Base-by-base conservation (phyloP, 2,888 invertebrate genomes). In the Heliconius charithonia region DNA sequence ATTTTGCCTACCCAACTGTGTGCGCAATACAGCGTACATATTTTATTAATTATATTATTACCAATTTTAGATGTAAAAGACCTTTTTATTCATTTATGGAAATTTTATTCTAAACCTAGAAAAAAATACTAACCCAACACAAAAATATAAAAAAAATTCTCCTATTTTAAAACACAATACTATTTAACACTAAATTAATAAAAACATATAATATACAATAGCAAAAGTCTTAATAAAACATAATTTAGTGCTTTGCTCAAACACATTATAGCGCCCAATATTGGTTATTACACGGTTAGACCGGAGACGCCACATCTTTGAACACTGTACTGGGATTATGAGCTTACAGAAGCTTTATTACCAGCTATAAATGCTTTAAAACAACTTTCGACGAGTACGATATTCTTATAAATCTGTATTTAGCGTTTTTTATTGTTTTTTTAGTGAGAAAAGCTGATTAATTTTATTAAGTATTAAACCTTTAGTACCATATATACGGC, bases 261-360 rank as follows among this genome's bases (percentile, higher is more conserved):
- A 74, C 73, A 74, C 63, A 37, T 70, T 37, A 70, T 25, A 65
- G 56, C 37, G 69, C 56, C 69, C 27, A 69, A 77, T 75, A 79
- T 75, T 65, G 77, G 56, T 37, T 80, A 75, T 75, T 70, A 77
- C 51, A 41, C 67, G 69, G 22, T 70, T 22, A 72, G 59, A 72
- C 72, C 37, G 32, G 41, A 75, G 79, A 75, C 79, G 77, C 75
- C 71, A 67, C 72, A 74, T 63, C 73, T 77, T 74, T 29, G 74
- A 76, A 76, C 73, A 75, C 59, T 56, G 25, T 69, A 75, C 66
- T 56, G n/a, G 59, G 77, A 78, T 76, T 78, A 80, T 69, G 63
- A 73, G 75, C 67, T 67, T 75, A 77, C 66, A 67, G 75, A 51
- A 62, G 69, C 29, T 78, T 75, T 78, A 75, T 75, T 78, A 75